Conservation (phyloP, 2,113 vertebrate genomes). For the Trochalopteron elliotii region DNA sequence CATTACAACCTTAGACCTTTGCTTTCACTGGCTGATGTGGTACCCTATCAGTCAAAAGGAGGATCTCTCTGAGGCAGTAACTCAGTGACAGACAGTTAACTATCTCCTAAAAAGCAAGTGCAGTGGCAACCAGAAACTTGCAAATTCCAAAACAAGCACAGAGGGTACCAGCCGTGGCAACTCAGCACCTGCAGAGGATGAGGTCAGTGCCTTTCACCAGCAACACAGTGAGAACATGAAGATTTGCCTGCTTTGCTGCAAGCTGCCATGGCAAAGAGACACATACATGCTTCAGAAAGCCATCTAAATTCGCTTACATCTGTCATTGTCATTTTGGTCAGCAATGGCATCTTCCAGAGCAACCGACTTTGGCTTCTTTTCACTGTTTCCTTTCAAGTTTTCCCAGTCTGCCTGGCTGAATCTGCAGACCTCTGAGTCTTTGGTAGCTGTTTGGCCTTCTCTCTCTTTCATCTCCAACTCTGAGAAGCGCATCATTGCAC, state of each 20-base stretch:
- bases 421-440: slow-evolving; percentile 85
- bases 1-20: not conserved
- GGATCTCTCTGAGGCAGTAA: not conserved
- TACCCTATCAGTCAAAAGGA: not conserved
- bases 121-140: not conserved
- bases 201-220: not conserved
- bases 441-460: slow-evolving; percentile 86
- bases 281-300: not conserved
- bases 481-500: slow-evolving; percentile 95
- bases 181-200: not conserved
- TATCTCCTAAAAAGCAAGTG: not conserved
- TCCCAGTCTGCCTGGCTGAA: slow-evolving; percentile 82
- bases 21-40: not conserved
- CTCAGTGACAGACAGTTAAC: not conserved
- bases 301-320: slow-evolving; percentile 74
- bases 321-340: slow-evolving; percentile 78
- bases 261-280: not conserved
- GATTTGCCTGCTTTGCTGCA: not conserved
- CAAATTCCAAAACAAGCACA: not conserved
- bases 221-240: not conserved
- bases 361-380: slow-evolving; percentile 81
- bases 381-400: slow-evolving; percentile 81
- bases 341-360: slow-evolving; percentile 76
- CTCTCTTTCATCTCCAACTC: slow-evolving; percentile 96
- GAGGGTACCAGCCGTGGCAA: not conserved